Conservation (phyloP, 1,140 invertebrate genomes). For the Panagrolaimus sp. region DNA sequence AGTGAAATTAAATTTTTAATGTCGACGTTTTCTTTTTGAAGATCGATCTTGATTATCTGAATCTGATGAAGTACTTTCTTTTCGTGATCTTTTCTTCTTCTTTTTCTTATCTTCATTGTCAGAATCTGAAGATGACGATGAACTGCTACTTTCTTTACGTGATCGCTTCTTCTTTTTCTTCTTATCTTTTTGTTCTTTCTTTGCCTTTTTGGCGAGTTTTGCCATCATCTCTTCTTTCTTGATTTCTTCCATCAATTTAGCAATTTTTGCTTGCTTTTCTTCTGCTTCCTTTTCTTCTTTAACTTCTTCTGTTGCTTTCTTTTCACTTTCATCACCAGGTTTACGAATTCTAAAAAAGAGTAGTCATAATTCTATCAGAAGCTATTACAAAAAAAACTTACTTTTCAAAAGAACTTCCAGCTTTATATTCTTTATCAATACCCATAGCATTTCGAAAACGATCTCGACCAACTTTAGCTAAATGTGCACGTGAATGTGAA, state of each 20-base stretch:
- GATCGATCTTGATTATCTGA: too few species aligned
- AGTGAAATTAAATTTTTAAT: too few species aligned
- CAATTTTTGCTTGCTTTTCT: slow-evolving; percentile 20
- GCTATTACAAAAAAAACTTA: neutral
- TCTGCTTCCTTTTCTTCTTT: slow-evolving; percentile 20
- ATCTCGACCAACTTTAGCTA: slow-evolving; percentile 42
- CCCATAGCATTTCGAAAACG: slow-evolving; percentile 46
- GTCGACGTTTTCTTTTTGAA: too few species aligned
- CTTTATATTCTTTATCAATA: slow-evolving; percentile 38
- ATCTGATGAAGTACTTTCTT: too few species aligned
- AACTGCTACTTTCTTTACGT: neutral
- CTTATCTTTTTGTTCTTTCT: slow-evolving; percentile 37
- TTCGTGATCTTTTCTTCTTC: neutral
- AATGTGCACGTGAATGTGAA: slow-evolving; percentile 41
- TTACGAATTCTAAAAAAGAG: slow-evolving; percentile 40
- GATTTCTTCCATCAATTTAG: slow-evolving; percentile 10
- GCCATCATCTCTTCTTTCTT: slow-evolving; percentile 38
- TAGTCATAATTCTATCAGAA: neutral
- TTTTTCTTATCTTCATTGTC: neutral
- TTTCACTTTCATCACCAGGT: slow-evolving; percentile 23
- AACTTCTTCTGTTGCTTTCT: slow-evolving; percentile 16
- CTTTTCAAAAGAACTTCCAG: slow-evolving; percentile 2
- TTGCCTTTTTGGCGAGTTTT: slow-evolving; percentile 22
- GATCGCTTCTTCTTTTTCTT: slow-evolving; percentile 16
- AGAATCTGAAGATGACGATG: neutral